Base-by-base conservation (phyloP, 1,140 invertebrate species). In the Drosophila bocqueti region DNA sequence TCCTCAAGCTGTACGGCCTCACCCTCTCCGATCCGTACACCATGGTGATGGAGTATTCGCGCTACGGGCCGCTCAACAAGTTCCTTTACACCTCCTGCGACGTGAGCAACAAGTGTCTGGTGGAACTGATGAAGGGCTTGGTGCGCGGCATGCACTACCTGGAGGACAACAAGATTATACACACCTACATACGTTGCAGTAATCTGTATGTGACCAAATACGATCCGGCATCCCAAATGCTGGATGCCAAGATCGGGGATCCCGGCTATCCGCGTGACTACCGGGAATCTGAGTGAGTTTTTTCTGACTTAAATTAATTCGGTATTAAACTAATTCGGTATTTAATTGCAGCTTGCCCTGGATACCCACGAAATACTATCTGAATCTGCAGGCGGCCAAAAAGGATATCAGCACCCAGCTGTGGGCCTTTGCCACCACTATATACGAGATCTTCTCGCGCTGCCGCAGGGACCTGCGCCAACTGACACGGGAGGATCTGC, bases 371-470 rank as follows among this genome's bases (percentile, higher is more conserved):
- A 97, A 98, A 92, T 96, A 95, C 89, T 96, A 96, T 90, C 84
- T 93, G 1, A 95, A 96, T 92, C 94, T 95, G 77, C 94, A 95
- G 77, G 93, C 94, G 49, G 96, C 96, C 24, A 95, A 94, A 74
- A 93, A 93, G 29, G 96, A 95, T 49, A 93, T 94, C 0, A 93
- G 95, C 29, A 96, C 96, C 31, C 97, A 98, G 89, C 95, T 98
- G 24, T 98, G 97, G 97, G 97, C 97, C 16, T 96, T 97, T 81
- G 97, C 96, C 3, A 98, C 97, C 18, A 98, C 97, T 13, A 84
- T 98, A 11, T 98, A 97, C 96, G 96, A 98, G 93, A 96, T 98
- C 72, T 98, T 98, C 94, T 96, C 96, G 0, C 96, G 95, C 83
- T 97, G 97, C 36, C 93, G 94, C 66, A 89, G 94, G 1, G 68